Conservation (phyloP, 2,113 vertebrate species). For the Crocuta crocuta region DNA sequence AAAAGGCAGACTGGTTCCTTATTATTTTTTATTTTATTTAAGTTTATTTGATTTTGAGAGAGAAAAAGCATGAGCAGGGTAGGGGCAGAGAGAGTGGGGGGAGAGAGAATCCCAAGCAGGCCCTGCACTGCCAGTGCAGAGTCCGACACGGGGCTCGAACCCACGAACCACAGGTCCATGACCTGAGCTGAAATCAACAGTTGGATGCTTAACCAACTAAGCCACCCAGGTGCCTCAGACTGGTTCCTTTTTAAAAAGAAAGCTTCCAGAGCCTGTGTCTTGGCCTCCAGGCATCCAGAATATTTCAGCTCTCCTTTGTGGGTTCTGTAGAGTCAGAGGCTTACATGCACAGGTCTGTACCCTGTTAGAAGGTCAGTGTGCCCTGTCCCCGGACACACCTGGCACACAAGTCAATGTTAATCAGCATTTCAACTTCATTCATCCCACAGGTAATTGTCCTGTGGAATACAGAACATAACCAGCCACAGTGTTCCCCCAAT, state of each 20-base stretch:
- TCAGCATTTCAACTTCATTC: not conserved
- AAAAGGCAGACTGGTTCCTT: not conserved
- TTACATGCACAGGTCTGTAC: fast-evolving
- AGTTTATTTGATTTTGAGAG: too few relatives aligned
- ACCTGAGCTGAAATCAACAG: too few relatives aligned
- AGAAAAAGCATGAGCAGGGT: too few relatives aligned
- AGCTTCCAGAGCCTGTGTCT: not conserved
- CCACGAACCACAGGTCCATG: too few relatives aligned
- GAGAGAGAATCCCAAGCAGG: too few relatives aligned
- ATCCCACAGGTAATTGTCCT: not conserved
- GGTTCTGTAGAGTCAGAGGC: not conserved
- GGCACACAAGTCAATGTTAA: not conserved
- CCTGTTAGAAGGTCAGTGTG: not conserved
- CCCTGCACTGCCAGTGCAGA: too few relatives aligned
- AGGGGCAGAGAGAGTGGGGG: too few relatives aligned
- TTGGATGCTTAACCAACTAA: too few relatives aligned
- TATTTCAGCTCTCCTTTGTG: not conserved
- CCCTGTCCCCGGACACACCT: not conserved
- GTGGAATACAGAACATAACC: not conserved
- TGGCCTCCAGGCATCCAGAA: too few relatives aligned
- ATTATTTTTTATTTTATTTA: not conserved
- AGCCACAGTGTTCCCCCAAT: not conserved
- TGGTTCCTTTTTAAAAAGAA: not conserved
- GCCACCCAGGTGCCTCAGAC: not conserved
- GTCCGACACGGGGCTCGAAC: too few relatives aligned